Conservation (phyloP, 2,113 vertebrate species). For the Sceloporus tristichus region DNA sequence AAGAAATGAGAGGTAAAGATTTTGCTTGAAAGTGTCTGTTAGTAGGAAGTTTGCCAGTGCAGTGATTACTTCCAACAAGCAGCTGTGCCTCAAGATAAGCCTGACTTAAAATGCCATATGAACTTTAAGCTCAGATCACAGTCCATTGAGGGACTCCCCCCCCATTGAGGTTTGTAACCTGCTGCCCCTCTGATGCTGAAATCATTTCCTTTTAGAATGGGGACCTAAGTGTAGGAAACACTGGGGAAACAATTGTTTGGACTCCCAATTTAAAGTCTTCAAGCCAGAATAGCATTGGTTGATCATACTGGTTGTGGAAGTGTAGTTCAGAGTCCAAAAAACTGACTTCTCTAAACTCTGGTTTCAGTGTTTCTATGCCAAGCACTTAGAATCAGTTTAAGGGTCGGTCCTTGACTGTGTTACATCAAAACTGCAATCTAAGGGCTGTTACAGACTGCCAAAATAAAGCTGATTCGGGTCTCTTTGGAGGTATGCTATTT, state of each 20-base stretch:
- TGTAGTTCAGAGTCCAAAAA: no score
- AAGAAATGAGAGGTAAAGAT: not conserved
- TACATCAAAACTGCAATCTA: not conserved
- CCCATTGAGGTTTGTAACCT: not conserved
- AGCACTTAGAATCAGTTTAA: not conserved
- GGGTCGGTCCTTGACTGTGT: not conserved
- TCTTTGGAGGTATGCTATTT: no score
- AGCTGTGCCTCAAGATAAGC: not conserved
- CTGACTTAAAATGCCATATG: not conserved
- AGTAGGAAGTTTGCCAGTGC: not conserved
- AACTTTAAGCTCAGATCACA: not conserved
- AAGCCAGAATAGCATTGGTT: no score
- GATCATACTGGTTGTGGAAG: no score
- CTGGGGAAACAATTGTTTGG: no score
- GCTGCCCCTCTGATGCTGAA: no score
- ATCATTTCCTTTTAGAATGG: not conserved
- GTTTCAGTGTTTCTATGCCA: not conserved
- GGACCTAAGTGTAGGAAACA: not conserved
- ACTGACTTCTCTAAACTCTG: no score
- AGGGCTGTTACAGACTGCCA: no score
- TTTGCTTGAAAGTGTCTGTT: not conserved
- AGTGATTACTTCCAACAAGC: not conserved
- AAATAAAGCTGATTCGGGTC: no score
- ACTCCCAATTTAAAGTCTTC: no score
- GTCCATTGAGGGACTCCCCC: no score